Base-by-base conservation (phyloP, 2,888 invertebrate genomes). In the Oxycera nigricornis region DNA sequence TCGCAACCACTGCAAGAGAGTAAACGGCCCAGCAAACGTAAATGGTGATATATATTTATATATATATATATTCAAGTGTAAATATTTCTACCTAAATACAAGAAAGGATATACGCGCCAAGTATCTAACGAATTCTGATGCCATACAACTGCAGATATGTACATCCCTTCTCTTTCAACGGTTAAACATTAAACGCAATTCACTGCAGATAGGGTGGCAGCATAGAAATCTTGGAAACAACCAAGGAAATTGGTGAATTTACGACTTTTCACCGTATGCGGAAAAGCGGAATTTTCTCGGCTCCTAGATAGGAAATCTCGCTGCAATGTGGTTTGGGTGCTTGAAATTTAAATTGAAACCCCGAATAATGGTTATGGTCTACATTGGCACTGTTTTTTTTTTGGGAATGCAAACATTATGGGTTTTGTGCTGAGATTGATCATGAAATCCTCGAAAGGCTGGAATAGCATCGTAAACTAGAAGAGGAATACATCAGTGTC, bases 1-100 rank as follows among this genome's bases (percentile, higher is more conserved):
- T 31, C 73, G 73, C 73, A 75, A 61, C 73, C 28, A 73, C 35
- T 55, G 73, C 50, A 73, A n/a, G n/a, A n/a, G n/a, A n/a, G n/a
- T n/a, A n/a, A n/a, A n/a, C n/a, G n/a, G n/a, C n/a, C n/a, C n/a
- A n/a, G n/a, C n/a, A n/a, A n/a, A n/a, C n/a, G n/a, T n/a, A n/a
- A n/a, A n/a, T n/a, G n/a, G n/a, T n/a, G n/a, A n/a, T n/a, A n/a
- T n/a, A n/a, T n/a, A n/a, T n/a, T n/a, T n/a, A n/a, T n/a, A n/a
- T n/a, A n/a, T n/a, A n/a, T n/a, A n/a, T n/a, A n/a, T n/a, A n/a
- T n/a, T n/a, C n/a, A n/a, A n/a, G n/a, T n/a, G n/a, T n/a, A n/a
- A n/a, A n/a, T n/a, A n/a, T n/a, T n/a, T n/a, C n/a, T n/a, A n/a
- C n/a, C n/a, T n/a, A n/a, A n/a, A n/a, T n/a, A n/a, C n/a, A n/a